Evolutionary conservation across 2,113 vertebrate genomes (phyloP).

Genomic region (Alethe diademata): DNA sequence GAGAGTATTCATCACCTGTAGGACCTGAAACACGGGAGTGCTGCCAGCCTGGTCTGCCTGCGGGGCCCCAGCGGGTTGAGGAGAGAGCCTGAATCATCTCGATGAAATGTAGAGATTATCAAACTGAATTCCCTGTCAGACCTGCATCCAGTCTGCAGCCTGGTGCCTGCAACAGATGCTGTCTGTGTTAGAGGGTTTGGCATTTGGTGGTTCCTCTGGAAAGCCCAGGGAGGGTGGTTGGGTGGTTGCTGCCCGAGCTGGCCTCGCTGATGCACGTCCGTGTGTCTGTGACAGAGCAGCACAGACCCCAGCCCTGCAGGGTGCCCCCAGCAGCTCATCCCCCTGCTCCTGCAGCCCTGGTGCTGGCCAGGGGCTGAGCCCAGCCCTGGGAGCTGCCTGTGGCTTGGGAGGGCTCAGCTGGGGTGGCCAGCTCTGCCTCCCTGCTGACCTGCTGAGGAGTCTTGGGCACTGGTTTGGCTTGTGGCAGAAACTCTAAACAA

Average conservation of each 20-base stretch:
- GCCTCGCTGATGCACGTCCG: rapidly evolving
- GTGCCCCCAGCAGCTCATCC: rapidly evolving
- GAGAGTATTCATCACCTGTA: neutral
- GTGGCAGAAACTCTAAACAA: neutral
- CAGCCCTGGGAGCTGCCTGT: rapidly evolving
- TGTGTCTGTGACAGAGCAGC: rapidly evolving
- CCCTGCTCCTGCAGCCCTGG: rapidly evolving
- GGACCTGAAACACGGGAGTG: rapidly evolving
- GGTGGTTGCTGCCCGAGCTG: neutral
- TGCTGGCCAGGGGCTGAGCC: neutral
- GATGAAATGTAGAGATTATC: neutral
- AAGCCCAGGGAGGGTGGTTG: rapidly evolving
- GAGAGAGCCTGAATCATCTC: neutral
- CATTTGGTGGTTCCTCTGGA: rapidly evolving
- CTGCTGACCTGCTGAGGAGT: rapidly evolving
- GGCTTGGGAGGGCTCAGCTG: neutral
- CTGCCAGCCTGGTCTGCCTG: rapidly evolving
- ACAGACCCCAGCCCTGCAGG: neutral
- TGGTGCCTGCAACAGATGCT: rapidly evolving
- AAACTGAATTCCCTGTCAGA: rapidly evolving
- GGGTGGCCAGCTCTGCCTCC: neutral
- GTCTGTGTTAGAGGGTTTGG: neutral
- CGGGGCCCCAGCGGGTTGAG: rapidly evolving
- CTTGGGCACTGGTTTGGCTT: neutral
- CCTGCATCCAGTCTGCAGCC: neutral